Evolutionary conservation across 2,113 vertebrate genomes (phyloP).

Genomic region (Formicarius rufipectus): DNA sequence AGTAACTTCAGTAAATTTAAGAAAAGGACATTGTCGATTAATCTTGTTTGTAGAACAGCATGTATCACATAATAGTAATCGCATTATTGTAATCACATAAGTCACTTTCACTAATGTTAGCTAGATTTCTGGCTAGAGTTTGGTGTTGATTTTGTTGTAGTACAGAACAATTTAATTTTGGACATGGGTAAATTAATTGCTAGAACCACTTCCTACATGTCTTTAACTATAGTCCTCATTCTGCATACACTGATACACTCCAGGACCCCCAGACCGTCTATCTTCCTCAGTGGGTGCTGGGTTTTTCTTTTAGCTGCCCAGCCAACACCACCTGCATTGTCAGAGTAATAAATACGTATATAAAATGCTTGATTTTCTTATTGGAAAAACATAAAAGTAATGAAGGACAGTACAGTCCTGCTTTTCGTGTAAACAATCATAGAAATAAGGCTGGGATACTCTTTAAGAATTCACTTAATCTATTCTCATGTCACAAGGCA

Average conservation of each 20-base stretch:
- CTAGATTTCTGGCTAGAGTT: background rate
- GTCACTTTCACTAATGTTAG: background rate
- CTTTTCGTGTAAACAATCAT: slow-evolving; percentile 14
- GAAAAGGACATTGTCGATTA: slow-evolving; percentile 3
- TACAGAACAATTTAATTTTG: background rate
- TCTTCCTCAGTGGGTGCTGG: background rate
- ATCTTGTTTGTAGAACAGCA: slow-evolving; percentile 7
- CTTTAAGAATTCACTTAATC: background rate
- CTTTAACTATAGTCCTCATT: background rate
- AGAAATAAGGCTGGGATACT: background rate
- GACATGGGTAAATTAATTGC: background rate
- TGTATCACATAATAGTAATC: background rate
- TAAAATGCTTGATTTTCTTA: background rate
- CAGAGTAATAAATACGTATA: background rate
- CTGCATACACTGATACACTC: background rate
- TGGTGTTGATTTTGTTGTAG: background rate
- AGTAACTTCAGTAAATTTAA: slow-evolving; percentile 4
- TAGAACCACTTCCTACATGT: background rate
- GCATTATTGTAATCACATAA: background rate
- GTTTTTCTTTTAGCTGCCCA: background rate
- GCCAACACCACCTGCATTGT: background rate
- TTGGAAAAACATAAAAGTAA: slow-evolving; percentile 26
- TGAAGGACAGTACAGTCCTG: background rate
- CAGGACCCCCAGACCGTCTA: background rate
- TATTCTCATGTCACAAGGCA: background rate